Conservation (phyloP, 2,797 vertebrate species). For the Oreochromis mossambicus region DNA sequence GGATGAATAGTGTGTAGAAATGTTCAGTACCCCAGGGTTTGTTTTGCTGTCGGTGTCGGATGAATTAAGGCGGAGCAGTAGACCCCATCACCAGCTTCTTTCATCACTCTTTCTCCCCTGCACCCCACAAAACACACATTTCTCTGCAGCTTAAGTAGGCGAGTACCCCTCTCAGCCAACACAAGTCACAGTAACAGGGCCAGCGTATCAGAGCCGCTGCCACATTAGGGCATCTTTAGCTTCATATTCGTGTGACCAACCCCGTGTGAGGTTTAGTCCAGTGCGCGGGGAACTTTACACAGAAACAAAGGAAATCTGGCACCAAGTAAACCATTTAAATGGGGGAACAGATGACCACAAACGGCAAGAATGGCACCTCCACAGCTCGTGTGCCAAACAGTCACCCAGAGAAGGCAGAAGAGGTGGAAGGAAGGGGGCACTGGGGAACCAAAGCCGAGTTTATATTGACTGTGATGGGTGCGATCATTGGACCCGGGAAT, state of each 20-base stretch:
- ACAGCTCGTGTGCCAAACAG: not conserved
- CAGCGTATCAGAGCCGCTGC: not conserved
- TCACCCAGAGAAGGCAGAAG: not conserved
- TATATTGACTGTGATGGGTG: slow-evolving; percentile 67
- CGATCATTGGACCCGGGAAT: slow-evolving; percentile 79
- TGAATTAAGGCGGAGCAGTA: not conserved
- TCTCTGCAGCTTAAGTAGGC: not conserved
- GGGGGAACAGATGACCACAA: not conserved
- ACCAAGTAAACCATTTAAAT: not conserved
- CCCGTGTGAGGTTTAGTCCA: not conserved
- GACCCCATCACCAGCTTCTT: not conserved
- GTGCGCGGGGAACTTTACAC: not conserved
- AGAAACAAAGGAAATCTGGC: not conserved
- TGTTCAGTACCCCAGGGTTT: not conserved
- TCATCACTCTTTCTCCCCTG: not conserved
- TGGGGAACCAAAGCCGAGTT: slow-evolving; percentile 62
- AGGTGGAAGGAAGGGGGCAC: slow-evolving; percentile 9
- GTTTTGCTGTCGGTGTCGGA: not conserved
- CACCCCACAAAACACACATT: not conserved
- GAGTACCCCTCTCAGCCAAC: not conserved
- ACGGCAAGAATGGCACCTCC: not conserved
- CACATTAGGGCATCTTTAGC: not conserved
- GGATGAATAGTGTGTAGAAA: not conserved
- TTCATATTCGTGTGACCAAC: not conserved
- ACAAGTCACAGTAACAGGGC: not conserved